Base-by-base conservation (phyloP, 2,797 vertebrate species). In the Rhabdophis nuchalis region DNA sequence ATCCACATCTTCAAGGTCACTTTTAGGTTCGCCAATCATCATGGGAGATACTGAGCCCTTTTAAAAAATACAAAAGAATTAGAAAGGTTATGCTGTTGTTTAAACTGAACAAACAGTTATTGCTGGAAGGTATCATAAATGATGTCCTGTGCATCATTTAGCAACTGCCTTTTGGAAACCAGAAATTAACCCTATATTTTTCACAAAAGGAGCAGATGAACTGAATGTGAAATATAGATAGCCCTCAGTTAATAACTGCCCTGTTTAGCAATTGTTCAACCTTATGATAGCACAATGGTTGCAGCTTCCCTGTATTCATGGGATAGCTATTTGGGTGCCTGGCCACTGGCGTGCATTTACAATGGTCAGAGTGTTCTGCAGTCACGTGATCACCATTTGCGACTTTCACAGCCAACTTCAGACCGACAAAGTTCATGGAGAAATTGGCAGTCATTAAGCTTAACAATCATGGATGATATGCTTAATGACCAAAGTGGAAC, bases 31-130 rank as follows among this genome's bases (percentile, higher is more conserved):
- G 3, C 99, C 98, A 25, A 99, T 97, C 98, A 99, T 98, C 99
- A 99, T 99, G 95, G 99, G 99, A 96, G 99, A 99, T 94, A 99
- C 99, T 0, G 99, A 99, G 91, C 98, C 99, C 99, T 99, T 97
- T 93, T 20, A 89, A 94, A 27, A 61, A 93, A 93, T 92, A 68
- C 91, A 89, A 86, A 53, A 88, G 18, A 64, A 41, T 88, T 61
- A 90, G 13, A 87, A 18, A 93, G 32, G 3, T 64, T 10, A 85
- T 0, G 2, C 94, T 93, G 94, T 8, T 93, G 91, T 87, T 46
- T 11, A 36, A 10, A 4, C 54, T 57, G 5, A 0, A 1, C 1
- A 10, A 72, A 9, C 61, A 18, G 56, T 29, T 36, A 56, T 57
- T 23, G 23, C 18, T 29, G 46, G n/a, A 87, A 25, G 32, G 11